These are phyloP conservation scores for Tragelaphus scriptus DNA, from an alignment of 2,113 vertebrate genomes.

Conservation along the genomic window DNA sequence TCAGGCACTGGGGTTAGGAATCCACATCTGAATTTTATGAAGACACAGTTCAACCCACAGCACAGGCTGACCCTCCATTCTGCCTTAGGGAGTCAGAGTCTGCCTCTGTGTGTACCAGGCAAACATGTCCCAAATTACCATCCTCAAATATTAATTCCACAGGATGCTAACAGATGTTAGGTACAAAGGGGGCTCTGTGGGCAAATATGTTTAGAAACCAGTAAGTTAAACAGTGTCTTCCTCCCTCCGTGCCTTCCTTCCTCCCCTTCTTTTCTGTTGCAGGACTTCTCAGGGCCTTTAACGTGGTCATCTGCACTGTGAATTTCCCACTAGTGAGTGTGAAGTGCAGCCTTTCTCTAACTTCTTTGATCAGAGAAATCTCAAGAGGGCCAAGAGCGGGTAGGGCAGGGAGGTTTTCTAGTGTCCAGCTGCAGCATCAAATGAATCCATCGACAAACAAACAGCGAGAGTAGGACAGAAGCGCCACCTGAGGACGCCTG, in stretches of 20 bases:
- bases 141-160: neutral
- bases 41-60: neutral
- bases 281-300: neutral
- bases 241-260: neutral
- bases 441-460: neutral
- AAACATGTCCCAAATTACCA: neutral
- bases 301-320: neutral
- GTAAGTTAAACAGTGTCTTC: neutral
- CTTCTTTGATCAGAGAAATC: neutral
- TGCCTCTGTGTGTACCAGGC: no score
- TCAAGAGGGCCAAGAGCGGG: neutral
- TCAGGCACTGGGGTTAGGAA: neutral
- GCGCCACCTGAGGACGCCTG: neutral
- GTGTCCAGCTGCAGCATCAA: neutral
- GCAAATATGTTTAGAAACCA: neutral
- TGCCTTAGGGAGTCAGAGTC: neutral
- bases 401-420: neutral
- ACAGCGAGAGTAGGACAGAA: accelerated
- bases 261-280: neutral
- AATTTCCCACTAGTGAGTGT: neutral
- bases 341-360: neutral
- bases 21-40: neutral
- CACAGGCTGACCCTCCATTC: neutral
- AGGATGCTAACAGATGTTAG: neutral
- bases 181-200: neutral